These are phyloP conservation scores for Ichneumoninae sp. DNA, from an alignment of 2,888 invertebrate species.

Conservation along the genomic window DNA sequence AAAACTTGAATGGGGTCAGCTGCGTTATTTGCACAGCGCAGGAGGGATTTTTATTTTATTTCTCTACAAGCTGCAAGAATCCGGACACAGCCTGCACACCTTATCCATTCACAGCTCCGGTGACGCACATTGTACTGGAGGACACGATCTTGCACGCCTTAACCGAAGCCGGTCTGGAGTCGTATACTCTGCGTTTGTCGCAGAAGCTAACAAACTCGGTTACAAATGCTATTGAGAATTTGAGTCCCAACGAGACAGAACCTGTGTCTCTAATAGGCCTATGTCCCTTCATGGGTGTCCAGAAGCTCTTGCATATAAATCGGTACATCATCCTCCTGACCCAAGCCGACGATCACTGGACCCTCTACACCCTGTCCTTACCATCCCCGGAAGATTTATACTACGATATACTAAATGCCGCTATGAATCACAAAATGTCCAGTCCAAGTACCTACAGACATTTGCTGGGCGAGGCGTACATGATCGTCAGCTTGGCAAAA, in stretches of 20 bases:
- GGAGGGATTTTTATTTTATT: constrained; percentile 91
- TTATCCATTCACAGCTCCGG: constrained; percentile 90
- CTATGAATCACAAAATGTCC: constrained; percentile 87
- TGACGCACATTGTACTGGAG: constrained; percentile 88
- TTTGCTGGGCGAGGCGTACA: constrained; percentile 90
- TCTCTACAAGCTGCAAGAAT: constrained; percentile 78
- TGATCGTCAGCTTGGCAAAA: constrained; percentile 86
- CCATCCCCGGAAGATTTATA: constrained; percentile 88
- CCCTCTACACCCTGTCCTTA: constrained; percentile 89
- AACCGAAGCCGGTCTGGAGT: constrained; percentile 91
- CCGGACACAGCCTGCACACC: constrained; percentile 77
- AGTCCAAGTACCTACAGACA: constrained; percentile 90
- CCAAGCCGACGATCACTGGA: constrained; percentile 88
- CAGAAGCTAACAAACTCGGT: constrained; percentile 86
- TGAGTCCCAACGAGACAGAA: constrained; percentile 86
- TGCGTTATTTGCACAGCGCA: constrained; percentile 88
- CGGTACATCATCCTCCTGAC: constrained; percentile 86
- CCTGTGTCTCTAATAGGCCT: constrained; percentile 89
- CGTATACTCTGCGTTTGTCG: constrained; percentile 88
- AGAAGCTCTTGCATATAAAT: constrained; percentile 85
- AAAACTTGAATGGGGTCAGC: constrained; percentile 86
- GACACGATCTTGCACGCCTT: constrained; percentile 90
- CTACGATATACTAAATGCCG: constrained; percentile 89
- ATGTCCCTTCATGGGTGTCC: constrained; percentile 88
- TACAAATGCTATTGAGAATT: constrained; percentile 84